A percentile compares a stretch with the other conserved stretches of the same genome.
Conservation (phyloP, 2,888 invertebrate species). For the Cephus pulcher region DNA sequence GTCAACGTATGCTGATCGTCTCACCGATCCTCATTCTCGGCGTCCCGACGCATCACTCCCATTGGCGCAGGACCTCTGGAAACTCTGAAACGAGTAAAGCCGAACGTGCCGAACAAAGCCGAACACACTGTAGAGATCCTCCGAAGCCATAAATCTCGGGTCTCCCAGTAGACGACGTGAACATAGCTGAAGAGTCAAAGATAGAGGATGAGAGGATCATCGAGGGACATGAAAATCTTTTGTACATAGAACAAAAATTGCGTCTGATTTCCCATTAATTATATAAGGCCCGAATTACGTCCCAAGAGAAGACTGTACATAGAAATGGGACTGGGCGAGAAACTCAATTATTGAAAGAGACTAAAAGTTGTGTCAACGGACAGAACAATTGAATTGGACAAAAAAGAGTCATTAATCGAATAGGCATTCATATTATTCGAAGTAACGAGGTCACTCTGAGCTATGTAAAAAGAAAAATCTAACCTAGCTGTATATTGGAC, state of each 20-base stretch:
- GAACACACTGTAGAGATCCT: not conserved
- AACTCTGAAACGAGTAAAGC: not conserved
- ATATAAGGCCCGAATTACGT: slow-evolving; percentile 14
- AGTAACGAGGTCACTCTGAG: slow-evolving; percentile 23
- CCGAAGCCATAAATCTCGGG: not conserved
- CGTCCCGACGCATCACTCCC: not conserved
- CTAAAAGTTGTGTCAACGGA: not conserved
- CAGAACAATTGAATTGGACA: not conserved
- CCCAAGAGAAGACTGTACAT: not conserved
- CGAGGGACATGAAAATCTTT: slow-evolving; percentile 31
- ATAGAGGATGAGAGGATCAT: not conserved
- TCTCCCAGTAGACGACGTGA: not conserved
- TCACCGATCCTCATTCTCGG: not conserved
- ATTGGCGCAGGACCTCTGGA: not conserved
- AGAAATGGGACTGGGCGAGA: not conserved
- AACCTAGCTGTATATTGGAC: slow-evolving; percentile 54
- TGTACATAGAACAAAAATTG: slow-evolving; percentile 34
- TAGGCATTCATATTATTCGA: slow-evolving; percentile 36
- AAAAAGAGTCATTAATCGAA: not conserved
- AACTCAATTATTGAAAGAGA: not conserved
- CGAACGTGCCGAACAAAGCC: not conserved
- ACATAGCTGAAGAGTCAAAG: not conserved
- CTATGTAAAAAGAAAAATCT: slow-evolving; percentile 42
- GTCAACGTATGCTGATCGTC: not conserved
- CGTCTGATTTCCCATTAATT: not conserved